These are phyloP conservation scores for Folsomia manolachei DNA, from an alignment of 2,888 invertebrate genomes.

Conservation along the genomic window DNA sequence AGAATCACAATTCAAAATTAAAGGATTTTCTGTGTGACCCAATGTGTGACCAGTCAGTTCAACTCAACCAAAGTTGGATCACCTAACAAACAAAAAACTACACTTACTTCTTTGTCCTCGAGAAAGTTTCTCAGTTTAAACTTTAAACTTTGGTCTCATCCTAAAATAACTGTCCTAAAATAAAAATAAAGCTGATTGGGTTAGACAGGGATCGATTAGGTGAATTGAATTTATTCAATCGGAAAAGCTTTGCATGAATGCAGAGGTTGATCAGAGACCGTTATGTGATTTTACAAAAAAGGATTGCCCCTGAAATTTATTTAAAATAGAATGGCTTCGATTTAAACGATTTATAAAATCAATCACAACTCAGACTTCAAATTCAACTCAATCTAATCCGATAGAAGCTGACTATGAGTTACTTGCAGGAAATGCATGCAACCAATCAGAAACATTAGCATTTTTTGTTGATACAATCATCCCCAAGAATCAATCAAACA, in stretches of 20 bases:
- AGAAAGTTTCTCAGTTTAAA: neutral
- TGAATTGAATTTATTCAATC: neutral
- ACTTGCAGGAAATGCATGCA: no score
- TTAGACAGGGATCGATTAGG: slow-evolving; percentile 1
- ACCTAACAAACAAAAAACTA: neutral
- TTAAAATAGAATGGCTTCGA: slow-evolving; percentile 2
- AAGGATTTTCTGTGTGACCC: slow-evolving; percentile 7
- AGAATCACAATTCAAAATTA: neutral
- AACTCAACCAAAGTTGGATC: no score
- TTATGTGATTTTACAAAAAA: neutral
- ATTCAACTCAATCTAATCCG: slow-evolving; percentile 8
- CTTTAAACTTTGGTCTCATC: neutral
- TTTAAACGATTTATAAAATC: slow-evolving; percentile 10
- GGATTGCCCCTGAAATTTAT: neutral
- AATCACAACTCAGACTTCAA: neutral
- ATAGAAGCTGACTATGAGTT: neutral
- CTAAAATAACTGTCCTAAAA: neutral
- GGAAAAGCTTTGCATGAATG: neutral
- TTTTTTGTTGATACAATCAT: slow-evolving; percentile 2
- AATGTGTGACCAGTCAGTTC: no score
- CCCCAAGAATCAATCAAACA: neutral
- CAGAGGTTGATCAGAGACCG: neutral
- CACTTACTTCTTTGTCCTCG: neutral
- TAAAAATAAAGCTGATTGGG: slow-evolving; percentile 8
- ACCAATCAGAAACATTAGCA: neutral